Evolutionary conservation across 1,140 invertebrate species (phyloP), one percentile per base, ranked within the genome.

Genomic region (Bicyclus anynana): DNA sequence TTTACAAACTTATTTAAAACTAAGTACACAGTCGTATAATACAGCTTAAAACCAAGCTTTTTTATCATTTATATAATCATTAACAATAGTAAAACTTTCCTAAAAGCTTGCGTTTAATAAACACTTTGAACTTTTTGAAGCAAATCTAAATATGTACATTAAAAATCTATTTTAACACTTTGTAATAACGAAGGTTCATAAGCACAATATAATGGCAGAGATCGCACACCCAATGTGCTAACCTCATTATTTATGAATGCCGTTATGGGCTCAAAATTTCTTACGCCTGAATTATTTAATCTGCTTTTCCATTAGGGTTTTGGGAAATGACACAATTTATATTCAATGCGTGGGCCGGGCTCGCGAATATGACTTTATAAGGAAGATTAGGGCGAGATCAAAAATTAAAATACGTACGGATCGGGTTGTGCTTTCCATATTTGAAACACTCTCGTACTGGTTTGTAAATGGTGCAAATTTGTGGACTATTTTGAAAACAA

Each of bases 241-340:
- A 53, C 71, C 70, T 72, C 68, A 77, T 86, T 73, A 84, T 80
- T 81, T 86, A 86, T 84, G 74, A 77, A 86, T 63, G 62, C 69
- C 71, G 70, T 86, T 84, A 84, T 84, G 74, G 72, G 60, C 74
- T 77, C 77, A 76, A 81, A 84, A 83, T 81, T 81, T 81, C 84
- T 81, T 80, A 76, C 77, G 67, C 60, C 55, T 84, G 80, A 80
- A 87, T 84, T 80, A 86, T 84, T 84, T 83, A 86, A 84, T 82
- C 77, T 75, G 65, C 70, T 80, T 82, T 84, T 84, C 84, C 84
- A 87, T 87, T 84, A 87, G 70, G 77, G 78, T 80, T 83, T 77
- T 77, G 65, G 58, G 67, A 77, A 84, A 84, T 82, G 77, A 81
- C 80, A 83, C 77, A 75, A 84, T 86, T 83, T 86, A 79, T 84